Base-by-base conservation (phyloP, 2,113 vertebrate genomes). In the Myxocyprinus asiaticus region DNA sequence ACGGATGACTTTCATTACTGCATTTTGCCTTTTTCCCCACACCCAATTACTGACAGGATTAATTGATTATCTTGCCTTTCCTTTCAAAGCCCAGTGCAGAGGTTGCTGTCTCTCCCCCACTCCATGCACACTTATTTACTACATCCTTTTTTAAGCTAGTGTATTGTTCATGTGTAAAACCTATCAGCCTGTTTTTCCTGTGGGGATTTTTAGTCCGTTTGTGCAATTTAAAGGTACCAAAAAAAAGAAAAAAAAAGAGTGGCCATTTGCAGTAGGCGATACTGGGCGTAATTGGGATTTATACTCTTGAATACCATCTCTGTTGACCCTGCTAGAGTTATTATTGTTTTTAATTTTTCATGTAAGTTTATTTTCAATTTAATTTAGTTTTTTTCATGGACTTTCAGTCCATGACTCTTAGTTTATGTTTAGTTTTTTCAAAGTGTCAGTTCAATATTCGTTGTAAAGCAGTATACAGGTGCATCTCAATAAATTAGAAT, bases 41-140 rank as follows among this genome's bases (percentile, higher is more conserved):
- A 88, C 90, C 95, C 96, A 97, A 98, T 99, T 98, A 98, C 95
- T 92, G 96, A 94, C 94, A 93, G 95, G 93, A 92, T 96, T 97
- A 96, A 98, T 98, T 98, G 98, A 98, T 98, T 96, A 95, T 88
- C 86, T 85, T 88, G 90, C 92, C 92, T 94, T 95, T 93, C 22
- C 22, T 33, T 33, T 33, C 91, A 90, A 94, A 92, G 90, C 91
- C 91, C 5, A 80, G 88, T 86, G 86, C 81, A 83, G 87, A 7
- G 69, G 89, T 51, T 74, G 59, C 88, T 93, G 80, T 79, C 64
- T n/a, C 48, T 58, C 84, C 78, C 22, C 85, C 78, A 68, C 81
- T 83, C 48, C 64, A 81, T 14, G 4, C 76, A 53, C 51, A 14
- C 69, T 85, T 65, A 48, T 12, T 62, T 64, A 76, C 80, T 82